These are phyloP conservation scores for Pterophyllum scalare DNA, from an alignment of 2,113 vertebrate genomes.

Conservation along the genomic window DNA sequence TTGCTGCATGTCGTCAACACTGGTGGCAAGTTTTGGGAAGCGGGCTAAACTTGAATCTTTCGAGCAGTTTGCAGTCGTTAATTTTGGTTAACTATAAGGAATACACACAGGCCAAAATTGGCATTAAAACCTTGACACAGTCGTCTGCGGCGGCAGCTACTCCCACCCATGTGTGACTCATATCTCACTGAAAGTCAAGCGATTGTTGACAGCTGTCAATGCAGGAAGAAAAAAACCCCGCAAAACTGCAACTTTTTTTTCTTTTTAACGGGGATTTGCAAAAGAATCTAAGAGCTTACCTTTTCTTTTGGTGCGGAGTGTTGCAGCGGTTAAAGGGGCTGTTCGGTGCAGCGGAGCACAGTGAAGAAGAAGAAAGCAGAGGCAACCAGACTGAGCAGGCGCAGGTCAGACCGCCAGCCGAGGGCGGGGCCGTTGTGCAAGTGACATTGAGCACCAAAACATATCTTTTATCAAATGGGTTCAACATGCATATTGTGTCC, in stretches of 20 bases:
- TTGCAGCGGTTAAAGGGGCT: constrained; percentile 24
- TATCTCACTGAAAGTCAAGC: background rate
- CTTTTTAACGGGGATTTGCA: too few relatives aligned
- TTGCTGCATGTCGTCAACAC: background rate
- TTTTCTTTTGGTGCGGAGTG: constrained; percentile 38
- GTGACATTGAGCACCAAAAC: constrained; percentile 28
- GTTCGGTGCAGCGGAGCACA: constrained; percentile 57
- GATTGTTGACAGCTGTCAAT: background rate
- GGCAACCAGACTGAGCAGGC: constrained; percentile 62
- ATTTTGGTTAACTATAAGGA: background rate
- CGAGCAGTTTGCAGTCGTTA: background rate
- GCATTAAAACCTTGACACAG: constrained; percentile 1
- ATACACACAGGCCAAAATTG: constrained; percentile 21
- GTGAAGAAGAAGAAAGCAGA: constrained; percentile 77
- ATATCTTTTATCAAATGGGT: background rate
- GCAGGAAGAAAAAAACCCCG: background rate
- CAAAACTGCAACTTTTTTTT: background rate
- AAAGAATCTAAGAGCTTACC: constrained; percentile 53
- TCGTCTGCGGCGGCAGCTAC: background rate
- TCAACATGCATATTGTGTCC: background rate
- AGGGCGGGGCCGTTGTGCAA: constrained; percentile 67
- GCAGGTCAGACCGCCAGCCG: constrained; percentile 31
- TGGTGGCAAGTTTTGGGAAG: background rate
- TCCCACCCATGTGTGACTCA: constrained; percentile 24
- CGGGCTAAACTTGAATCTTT: background rate